Evolutionary conservation across 2,113 vertebrate species (phyloP), one percentile per base, ranked within the genome.

Genomic region (Peromyscus californicus): DNA sequence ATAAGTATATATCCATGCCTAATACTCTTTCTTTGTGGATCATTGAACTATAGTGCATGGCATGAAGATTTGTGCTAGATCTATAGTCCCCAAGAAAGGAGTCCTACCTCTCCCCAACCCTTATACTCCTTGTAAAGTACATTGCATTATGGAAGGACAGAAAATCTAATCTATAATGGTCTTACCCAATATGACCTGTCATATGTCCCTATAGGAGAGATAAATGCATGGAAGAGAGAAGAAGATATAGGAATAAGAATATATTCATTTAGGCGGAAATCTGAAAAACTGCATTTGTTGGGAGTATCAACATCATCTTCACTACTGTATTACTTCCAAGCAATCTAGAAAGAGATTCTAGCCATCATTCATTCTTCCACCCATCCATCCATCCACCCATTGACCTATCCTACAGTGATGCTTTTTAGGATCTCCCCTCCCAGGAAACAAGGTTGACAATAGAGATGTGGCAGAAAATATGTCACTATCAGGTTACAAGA

Each of bases 11-110:
- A 17, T 61, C 11, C 3, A 59, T 76, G 17, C 31, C 13, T 42
- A 78, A 67, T 7, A 67, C 33, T 67, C 91, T 54, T 42, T 69
- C 36, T 89, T 96, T 90, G 54, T 96, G 51, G 65, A 22, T 85
- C 48, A 65, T 48, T 65, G 45, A 94, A 15, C 6, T 45, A 48
- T 80, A 91, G 31, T 74, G 0, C 22, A 15, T 78, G 22, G 21
- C 82, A 22, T 90, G 61, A 74, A 86, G 11, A 9, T 63, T 93
- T 82, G 21, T 24, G 79, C 33, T 54, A 69, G 12, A 69, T 61
- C 61, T 69, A 21, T 24, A 72, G 22, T 70, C n/a, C 21, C 19
- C 65, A 22, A 83, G n/a, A 42, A 95, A 84, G 88, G 15, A 8
- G 8, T 75, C 29, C 21, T 26, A 72, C 1, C 8, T 31, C 4